phyloP scores from a whole-genome alignment of 2,888 invertebrate species.

The Agrotis puta region DNA sequence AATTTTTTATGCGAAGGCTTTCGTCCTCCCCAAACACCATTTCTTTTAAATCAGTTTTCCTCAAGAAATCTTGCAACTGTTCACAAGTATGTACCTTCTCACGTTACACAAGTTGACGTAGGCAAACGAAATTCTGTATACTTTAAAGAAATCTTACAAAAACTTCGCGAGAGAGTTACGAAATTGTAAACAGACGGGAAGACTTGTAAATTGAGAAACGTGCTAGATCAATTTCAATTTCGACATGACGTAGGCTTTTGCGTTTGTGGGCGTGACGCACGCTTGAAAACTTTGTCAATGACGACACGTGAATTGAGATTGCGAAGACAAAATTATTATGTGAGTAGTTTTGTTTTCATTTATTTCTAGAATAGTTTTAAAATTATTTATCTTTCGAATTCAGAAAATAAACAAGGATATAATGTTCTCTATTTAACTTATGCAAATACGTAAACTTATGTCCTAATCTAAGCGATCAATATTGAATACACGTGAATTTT shows the following conservation, averaged over 20 bases:
- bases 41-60: conserved; percentile 12
- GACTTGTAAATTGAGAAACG: conserved; percentile 25
- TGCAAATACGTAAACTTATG: no score
- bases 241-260: conserved; percentile 26
- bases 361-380: background rate
- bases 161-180: conserved; percentile 34
- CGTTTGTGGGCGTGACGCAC: conserved; percentile 19
- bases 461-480: no score
- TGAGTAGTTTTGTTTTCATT: background rate
- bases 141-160: conserved; percentile 33
- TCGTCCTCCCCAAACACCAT: background rate
- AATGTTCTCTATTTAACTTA: no score
- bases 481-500: no score
- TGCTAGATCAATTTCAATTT: conserved; percentile 20
- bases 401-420: no score
- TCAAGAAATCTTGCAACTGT: conserved; percentile 14
- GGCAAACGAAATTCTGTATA: conserved; percentile 10
- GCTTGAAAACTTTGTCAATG: conserved; percentile 13
- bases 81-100: conserved; percentile 4
- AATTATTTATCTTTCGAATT: no score
- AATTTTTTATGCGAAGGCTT: background rate
- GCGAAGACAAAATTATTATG: no score
- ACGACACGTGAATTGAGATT: conserved; percentile 25
- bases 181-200: conserved; percentile 20
- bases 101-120: conserved; percentile 21